Evolutionary conservation across 2,888 invertebrate genomes (phyloP), one percentile per base, ranked within the genome.

Genomic region (Ectemnius lituratus): DNA sequence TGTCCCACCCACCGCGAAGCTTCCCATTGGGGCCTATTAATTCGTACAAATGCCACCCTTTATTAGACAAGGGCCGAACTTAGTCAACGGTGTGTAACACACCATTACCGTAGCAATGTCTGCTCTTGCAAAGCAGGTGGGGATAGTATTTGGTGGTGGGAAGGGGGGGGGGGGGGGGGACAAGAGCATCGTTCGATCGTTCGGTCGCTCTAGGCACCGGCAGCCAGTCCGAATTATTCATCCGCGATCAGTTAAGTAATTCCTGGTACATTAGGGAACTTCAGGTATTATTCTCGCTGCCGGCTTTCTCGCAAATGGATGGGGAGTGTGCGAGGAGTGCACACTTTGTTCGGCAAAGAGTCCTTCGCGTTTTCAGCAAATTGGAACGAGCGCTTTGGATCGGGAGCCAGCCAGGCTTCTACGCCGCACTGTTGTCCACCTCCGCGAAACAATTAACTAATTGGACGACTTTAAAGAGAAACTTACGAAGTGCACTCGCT

Each of bases 31-130:
- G 81, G 72, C 61, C 78, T 76, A 84, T 82, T 85, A 86, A 86
- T 84, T 86, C 68, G 78, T 83, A 84, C 84, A 85, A 84, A 86
- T 79, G 80, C 76, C 75, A 69, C 27, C 75, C 80, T 81, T 82
- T 84, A 80, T 82, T 86, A 84, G 76, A 76, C 65, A 52, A 62
- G 58, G 37, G 59, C 66, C 74, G 68, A 66, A 71, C 64, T 68
- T 70, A 14, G 46, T 27, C 67, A 20, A 52, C 65, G 67, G 23
- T 49, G 57, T 60, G 27, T 61, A 68, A 57, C 67, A 16, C 57
- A 46, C 67, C 58, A 61, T 75, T 70, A 73, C 47, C 37, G 52
- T 11, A 28, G 46, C 57, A 47, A 62, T 63, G 62, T 46, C 11
- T n/a, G 37, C 18, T 62, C 18, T 23, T 0, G 23, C 3, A 23